Evolutionary conservation across 2,797 vertebrate species (phyloP).

Genomic region (Poeciliopsis gracilis): DNA sequence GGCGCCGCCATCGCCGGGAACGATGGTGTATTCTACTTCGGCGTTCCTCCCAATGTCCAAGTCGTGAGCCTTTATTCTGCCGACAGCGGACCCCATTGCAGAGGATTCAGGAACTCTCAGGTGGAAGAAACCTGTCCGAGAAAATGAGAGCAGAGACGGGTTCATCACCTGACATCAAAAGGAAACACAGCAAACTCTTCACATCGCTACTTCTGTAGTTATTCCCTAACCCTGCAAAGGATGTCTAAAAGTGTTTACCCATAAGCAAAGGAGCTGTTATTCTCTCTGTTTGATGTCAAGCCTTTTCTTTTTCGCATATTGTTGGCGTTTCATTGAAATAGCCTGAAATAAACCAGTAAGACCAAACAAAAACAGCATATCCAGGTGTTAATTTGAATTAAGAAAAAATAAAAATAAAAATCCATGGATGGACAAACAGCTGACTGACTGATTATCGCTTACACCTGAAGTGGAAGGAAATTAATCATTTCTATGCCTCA

Average conservation of each 20-base stretch:
- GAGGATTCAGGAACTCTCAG: slow-evolving; percentile 94
- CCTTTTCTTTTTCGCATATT: not conserved
- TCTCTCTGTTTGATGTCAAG: slow-evolving; percentile 11
- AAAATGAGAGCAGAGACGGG: slow-evolving; percentile 18
- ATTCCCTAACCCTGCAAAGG: slow-evolving; percentile 13
- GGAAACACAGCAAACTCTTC: slow-evolving; percentile 23
- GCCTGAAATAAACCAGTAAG: slow-evolving; percentile 37
- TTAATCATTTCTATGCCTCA: slow-evolving; percentile 7
- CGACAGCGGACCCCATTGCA: slow-evolving; percentile 88
- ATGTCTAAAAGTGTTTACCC: slow-evolving; percentile 34
- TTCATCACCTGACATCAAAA: slow-evolving; percentile 25
- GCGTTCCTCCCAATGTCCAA: slow-evolving; percentile 94
- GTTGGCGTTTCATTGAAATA: slow-evolving; percentile 46
- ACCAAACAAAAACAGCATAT: slow-evolving; percentile 38
- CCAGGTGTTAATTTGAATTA: not conserved
- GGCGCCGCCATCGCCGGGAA: slow-evolving; percentile 94
- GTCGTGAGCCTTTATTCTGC: slow-evolving; percentile 96
- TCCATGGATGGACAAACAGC: slow-evolving; percentile 33
- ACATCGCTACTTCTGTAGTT: slow-evolving; percentile 27
- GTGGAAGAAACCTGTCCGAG: slow-evolving; percentile 91
- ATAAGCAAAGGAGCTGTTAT: slow-evolving; percentile 38
- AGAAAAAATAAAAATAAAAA: too few relatives aligned
- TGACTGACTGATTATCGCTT: slow-evolving; percentile 40
- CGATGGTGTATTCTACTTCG: slow-evolving; percentile 96
- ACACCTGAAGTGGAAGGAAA: slow-evolving; percentile 29